Conservation (phyloP, 2,888 invertebrate genomes). For the Macrosoma leucophasiata region DNA sequence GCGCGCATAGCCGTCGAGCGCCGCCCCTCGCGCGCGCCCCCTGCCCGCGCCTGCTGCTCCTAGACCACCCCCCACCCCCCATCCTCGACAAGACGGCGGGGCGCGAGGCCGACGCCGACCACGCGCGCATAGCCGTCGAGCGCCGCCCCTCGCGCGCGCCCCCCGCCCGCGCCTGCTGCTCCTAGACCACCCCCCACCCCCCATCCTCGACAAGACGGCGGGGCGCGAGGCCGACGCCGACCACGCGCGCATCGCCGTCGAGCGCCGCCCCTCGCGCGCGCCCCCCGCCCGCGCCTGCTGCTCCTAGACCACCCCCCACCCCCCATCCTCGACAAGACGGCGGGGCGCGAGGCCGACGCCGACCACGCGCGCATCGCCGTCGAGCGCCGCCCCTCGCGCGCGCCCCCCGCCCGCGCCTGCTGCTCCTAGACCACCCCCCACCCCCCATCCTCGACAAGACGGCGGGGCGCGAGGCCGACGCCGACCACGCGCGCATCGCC, state of each 20-base stretch:
- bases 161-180: conserved; percentile 91
- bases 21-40: conserved; percentile 78
- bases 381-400: conserved; percentile 81
- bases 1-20: conserved; percentile 80
- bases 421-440: conserved; percentile 84
- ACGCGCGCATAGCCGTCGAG: conserved; percentile 78
- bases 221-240: conserved; percentile 85
- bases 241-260: conserved; percentile 76
- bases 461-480: conserved; percentile 86
- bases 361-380: conserved; percentile 75
- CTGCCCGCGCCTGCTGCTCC: conserved; percentile 69
- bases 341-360: conserved; percentile 86
- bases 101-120: conserved; percentile 83
- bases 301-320: conserved; percentile 85
- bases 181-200: conserved; percentile 88
- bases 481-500: conserved; percentile 66
- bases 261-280: conserved; percentile 80
- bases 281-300: conserved; percentile 93
- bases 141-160: conserved; percentile 80
- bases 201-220: conserved; percentile 94
- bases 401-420: conserved; percentile 91
- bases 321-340: conserved; percentile 94
- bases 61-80: conserved; percentile 46
- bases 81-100: conserved; percentile 94
- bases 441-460: conserved; percentile 96